Evolutionary conservation across 2,113 vertebrate genomes (phyloP).

Genomic region (Fregata magnificens): DNA sequence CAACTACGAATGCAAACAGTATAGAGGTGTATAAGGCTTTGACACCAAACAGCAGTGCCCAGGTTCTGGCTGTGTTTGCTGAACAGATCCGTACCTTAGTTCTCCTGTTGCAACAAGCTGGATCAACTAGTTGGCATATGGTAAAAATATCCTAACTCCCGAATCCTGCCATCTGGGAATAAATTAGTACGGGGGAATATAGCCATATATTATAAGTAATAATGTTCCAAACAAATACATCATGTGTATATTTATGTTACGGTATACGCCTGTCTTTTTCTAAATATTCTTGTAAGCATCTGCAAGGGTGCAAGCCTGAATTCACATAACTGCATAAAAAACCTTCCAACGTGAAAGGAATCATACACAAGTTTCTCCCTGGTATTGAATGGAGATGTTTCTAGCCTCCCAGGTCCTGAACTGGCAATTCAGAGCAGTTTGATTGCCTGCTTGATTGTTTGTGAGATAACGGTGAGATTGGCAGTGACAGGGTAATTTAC

Average conservation of each 20-base stretch:
- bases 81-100: not conserved
- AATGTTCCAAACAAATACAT: not conserved
- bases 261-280: not conserved
- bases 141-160: not conserved
- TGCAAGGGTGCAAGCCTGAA: not conserved
- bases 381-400: slow-evolving; percentile 56
- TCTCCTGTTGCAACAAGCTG: not conserved
- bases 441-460: slow-evolving; percentile 84
- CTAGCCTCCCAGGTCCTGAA: slow-evolving; percentile 71
- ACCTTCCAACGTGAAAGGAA: not conserved
- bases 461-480: slow-evolving; percentile 80
- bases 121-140: not conserved
- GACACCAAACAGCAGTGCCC: not conserved
- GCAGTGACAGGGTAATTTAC: slow-evolving; percentile 84
- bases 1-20: not conserved
- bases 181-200: not conserved
- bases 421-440: slow-evolving; percentile 76
- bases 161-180: not conserved
- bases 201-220: not conserved
- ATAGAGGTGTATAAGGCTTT: not conserved
- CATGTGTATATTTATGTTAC: not conserved
- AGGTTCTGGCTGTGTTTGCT: not conserved
- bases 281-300: not conserved
- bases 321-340: slow-evolving; percentile 1
- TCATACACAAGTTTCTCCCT: slow-evolving; percentile 6